Evolutionary conservation across 2,113 vertebrate species (phyloP), one percentile per base, ranked within the genome.

Genomic region (Sceloporus undulatus): DNA sequence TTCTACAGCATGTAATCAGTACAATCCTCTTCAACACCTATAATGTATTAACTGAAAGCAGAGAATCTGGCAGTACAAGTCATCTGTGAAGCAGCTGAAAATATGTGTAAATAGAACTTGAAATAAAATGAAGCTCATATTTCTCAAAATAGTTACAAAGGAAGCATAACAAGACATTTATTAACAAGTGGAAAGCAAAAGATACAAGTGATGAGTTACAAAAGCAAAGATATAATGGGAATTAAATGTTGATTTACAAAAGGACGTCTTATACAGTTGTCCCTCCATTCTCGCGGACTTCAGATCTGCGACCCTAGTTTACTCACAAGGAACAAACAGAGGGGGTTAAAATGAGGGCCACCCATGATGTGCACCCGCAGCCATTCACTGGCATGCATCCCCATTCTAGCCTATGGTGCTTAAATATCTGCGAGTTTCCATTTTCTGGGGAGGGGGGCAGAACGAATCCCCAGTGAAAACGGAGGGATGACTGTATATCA

Each of bases 61-160:
- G 9, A 34, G 59, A 62, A 56, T 2, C 2, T 29, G 59, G 19
- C 38, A 80, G 29, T 14, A 38, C 25, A 40, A 68, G 42, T 40
- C n/a, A 86, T 38, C 79, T 87, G 25, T 79, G 54, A 56, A 79
- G 65, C 56, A 71, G n/a, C 21, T 71, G 42, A 56, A 79, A 70
- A 29, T 54, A 79, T 68, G 27, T 84, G 18, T 73, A 54, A 73
- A 73, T 54, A 56, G 29, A 84, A 56, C 18, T 74, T 23, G 73
- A 25, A 74, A 84, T 71, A 74, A 74, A 84, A 74, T 25, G n/a
- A 70, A 38, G 11, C 52, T 73, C 4, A 25, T 59, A 40, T 27
- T 80, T 87, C 48, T 80, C 77, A 87, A 73, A 71, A 80, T 73
- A 73, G 66, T n/a, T 80, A 73, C n/a, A 80, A 68, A 27, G 68